phyloP scores from a whole-genome alignment of 2,113 vertebrate species.

The Neolamprologus tretocephalus region DNA sequence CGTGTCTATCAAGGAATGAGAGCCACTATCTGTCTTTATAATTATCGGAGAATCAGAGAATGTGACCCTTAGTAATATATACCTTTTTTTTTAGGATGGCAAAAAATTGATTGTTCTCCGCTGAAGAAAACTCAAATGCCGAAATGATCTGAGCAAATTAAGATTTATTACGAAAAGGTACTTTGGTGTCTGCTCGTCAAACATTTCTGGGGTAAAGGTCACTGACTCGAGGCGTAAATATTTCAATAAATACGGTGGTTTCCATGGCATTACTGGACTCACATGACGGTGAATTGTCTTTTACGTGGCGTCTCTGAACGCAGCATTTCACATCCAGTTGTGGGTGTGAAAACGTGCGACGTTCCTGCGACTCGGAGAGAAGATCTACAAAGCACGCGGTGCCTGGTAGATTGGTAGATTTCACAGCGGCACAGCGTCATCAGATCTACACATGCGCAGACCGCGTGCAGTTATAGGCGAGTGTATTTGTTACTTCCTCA shows the following conservation, averaged over 20 bases:
- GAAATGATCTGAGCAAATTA: background rate
- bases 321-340: background rate
- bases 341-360: background rate
- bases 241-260: background rate
- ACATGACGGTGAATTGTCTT: background rate
- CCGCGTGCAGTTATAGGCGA: background rate
- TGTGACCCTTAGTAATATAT: background rate
- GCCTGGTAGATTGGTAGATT: fast-evolving
- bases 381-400: background rate
- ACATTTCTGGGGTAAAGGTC: background rate
- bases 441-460: conserved; percentile 12
- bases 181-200: background rate
- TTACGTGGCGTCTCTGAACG: background rate
- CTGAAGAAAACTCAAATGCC: background rate
- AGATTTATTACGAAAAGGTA: background rate
- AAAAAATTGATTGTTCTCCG: background rate
- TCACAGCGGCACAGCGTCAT: fast-evolving
- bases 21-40: background rate
- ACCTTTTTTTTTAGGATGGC: background rate
- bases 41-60: background rate
- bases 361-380: fast-evolving
- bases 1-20: background rate
- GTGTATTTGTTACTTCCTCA: conserved; percentile 56
- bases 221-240: background rate
- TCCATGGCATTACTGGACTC: background rate